Conservation (phyloP, 2,888 invertebrate species). For the Atherix ibis region DNA sequence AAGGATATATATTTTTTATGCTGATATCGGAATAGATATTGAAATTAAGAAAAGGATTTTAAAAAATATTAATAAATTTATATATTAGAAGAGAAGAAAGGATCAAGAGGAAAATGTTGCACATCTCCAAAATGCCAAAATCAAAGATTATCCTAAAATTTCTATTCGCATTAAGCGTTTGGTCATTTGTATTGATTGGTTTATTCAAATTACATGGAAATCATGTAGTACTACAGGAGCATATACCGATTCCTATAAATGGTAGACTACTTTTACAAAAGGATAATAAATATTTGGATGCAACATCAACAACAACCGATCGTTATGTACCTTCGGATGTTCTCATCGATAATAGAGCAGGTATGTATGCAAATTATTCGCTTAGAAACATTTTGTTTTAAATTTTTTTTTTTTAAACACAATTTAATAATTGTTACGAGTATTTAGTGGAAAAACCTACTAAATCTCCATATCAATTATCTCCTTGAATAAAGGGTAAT, state of each 20-base stretch:
- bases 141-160: conserved; percentile 31
- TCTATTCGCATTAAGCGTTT: conserved; percentile 30
- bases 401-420: no score
- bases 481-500: no score
- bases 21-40: no score
- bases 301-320: conserved; percentile 33
- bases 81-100: no score
- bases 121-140: conserved; percentile 27
- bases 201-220: conserved; percentile 31
- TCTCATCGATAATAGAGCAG: conserved; percentile 32
- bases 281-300: conserved; percentile 25
- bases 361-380: conserved; percentile 20
- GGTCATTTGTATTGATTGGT: conserved; percentile 32
- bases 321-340: conserved; percentile 31
- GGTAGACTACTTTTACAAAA: conserved; percentile 30
- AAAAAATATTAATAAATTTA: no score
- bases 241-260: conserved; percentile 25
- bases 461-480: no score
- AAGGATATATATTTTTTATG: no score
- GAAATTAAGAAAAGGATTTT: no score
- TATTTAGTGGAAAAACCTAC: no score
- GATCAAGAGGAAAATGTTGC: no score
- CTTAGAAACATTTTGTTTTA: no score
- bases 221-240: conserved; percentile 28
- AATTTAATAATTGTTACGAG: no score